These are phyloP conservation scores for Hirundichthys speculiger DNA, from an alignment of 2,113 vertebrate genomes.

Conservation along the genomic window DNA sequence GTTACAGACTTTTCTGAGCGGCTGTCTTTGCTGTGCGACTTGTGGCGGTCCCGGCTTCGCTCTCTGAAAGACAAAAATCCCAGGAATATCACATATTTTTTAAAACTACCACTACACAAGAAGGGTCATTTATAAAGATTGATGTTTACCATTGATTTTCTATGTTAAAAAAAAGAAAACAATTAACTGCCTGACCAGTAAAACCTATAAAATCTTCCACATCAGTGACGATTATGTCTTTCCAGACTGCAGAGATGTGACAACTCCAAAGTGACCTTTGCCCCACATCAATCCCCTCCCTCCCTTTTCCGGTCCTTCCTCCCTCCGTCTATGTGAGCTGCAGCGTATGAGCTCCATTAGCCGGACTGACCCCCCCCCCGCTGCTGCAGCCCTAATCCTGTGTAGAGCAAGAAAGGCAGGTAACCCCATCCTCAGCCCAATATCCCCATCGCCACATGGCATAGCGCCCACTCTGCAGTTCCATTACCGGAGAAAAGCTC, in stretches of 20 bases:
- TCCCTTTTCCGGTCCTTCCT: too few species aligned
- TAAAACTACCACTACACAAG: not conserved
- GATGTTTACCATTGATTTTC: not conserved
- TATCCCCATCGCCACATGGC: slow-evolving; percentile 42
- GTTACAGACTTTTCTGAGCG: slow-evolving; percentile 95
- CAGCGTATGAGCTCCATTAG: slow-evolving; percentile 63
- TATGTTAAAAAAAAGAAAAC: too few species aligned
- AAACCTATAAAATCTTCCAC: too few species aligned
- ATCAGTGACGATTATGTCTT: too few species aligned
- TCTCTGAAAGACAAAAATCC: slow-evolving; percentile 71
- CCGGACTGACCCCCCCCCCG: slow-evolving; percentile 35
- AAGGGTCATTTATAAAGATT: not conserved
- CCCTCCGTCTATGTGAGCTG: slow-evolving; percentile 1
- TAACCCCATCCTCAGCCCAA: slow-evolving; percentile 32
- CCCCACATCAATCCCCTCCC: too few species aligned
- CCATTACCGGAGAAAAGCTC: slow-evolving; percentile 53
- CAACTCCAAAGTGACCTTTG: slow-evolving; percentile 14
- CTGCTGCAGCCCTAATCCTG: slow-evolving; percentile 53
- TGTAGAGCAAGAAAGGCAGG: slow-evolving; percentile 11
- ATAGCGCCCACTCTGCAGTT: slow-evolving; percentile 33
- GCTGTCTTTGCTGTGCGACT: slow-evolving; percentile 90
- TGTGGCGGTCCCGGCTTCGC: slow-evolving; percentile 92
- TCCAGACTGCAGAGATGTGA: too few species aligned
- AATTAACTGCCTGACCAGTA: too few species aligned
- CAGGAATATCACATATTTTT: not conserved